Conservation (phyloP, 2,113 vertebrate genomes). For the Albula goreensis region DNA sequence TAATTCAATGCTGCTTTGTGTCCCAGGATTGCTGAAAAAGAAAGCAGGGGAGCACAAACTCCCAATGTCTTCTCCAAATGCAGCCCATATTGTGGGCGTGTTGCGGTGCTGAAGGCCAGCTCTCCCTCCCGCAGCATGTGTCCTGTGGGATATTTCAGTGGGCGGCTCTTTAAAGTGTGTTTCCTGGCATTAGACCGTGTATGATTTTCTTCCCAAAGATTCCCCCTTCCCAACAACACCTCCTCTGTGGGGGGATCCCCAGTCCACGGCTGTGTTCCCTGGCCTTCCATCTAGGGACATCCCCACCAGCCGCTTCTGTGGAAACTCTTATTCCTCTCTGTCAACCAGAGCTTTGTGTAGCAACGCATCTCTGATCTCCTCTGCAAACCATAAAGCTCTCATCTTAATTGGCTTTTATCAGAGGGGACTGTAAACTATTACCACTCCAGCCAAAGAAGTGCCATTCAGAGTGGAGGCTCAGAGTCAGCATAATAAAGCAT, state of each 20-base stretch:
- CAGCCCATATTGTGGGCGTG: neutral
- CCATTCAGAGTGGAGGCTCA: slow-evolving; percentile 44
- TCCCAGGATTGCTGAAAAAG: neutral
- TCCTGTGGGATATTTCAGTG: slow-evolving; percentile 26
- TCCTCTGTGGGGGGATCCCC: slow-evolving; percentile 44
- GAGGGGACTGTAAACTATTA: slow-evolving; percentile 50
- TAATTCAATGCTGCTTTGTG: neutral
- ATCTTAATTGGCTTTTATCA: slow-evolving; percentile 52
- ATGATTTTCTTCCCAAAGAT: slow-evolving; percentile 42
- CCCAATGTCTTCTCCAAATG: neutral
- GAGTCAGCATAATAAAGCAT: slow-evolving; percentile 42
- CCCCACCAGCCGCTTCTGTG: slow-evolving; percentile 60
- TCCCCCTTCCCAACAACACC: slow-evolving; percentile 10
- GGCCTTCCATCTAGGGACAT: slow-evolving; percentile 38
- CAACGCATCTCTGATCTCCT: slow-evolving; percentile 54
- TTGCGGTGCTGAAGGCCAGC: slow-evolving; percentile 1
- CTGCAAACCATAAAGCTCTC: slow-evolving; percentile 52
- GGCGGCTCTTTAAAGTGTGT: slow-evolving; percentile 37
- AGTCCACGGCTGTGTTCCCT: slow-evolving; percentile 34
- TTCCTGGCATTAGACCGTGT: slow-evolving; percentile 40
- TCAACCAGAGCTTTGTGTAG: slow-evolving; percentile 50
- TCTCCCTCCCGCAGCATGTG: neutral
- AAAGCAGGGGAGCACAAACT: neutral
- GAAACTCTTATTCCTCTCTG: slow-evolving; percentile 63
- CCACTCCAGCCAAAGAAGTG: slow-evolving; percentile 22